Base-by-base conservation (phyloP, 2,888 invertebrate species). In the Euplagia quadripunctaria region DNA sequence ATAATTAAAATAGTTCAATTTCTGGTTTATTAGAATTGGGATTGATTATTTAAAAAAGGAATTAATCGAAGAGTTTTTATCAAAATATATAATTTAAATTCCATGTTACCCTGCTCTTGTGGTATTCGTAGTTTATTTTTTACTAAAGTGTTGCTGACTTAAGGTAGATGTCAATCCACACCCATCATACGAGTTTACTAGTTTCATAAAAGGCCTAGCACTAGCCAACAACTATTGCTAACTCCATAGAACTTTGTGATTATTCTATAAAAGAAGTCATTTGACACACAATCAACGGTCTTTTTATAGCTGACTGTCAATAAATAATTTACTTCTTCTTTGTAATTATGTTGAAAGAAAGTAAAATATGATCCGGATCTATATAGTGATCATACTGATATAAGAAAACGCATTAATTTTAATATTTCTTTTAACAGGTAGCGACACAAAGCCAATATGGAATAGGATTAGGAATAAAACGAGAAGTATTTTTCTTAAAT, bases 401-500 rank as follows among this genome's bases (percentile, higher is more conserved):
- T 31, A 31, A n/a, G 31, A 4, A 14, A 61, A 61, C 14, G 31
- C 11, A 31, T 0, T 68, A 43, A 68, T 46, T n/a, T 55, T 17
- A 42, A 51, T 3, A 8, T 42, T 64, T 52, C 31, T 42, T 51
- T 73, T 94, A 94, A 86, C 97, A 97, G 97, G 97, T 97, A 96
- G 94, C 96, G 97, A 97, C 97, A 97, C 97, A 98, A 97, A 97
- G 97, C 96, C 97, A 97, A 93, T 97, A 97, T 94, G 97, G 97
- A 97, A 97, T 97, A 96, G 97, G 97, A 90, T 97, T 97, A 96
- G 97, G 97, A 97, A 97, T 98, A 96, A 98, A 97, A 97, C 97
- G 98, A 96, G 99, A 99, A 97, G 98, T 99, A 94, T 99, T 99
- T 97, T 98, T 99, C 97, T 97, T 99, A 94, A 99, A 99, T 96